phyloP scores from a whole-genome alignment of 1,140 invertebrate genomes.

The Bicyclus anynana region DNA sequence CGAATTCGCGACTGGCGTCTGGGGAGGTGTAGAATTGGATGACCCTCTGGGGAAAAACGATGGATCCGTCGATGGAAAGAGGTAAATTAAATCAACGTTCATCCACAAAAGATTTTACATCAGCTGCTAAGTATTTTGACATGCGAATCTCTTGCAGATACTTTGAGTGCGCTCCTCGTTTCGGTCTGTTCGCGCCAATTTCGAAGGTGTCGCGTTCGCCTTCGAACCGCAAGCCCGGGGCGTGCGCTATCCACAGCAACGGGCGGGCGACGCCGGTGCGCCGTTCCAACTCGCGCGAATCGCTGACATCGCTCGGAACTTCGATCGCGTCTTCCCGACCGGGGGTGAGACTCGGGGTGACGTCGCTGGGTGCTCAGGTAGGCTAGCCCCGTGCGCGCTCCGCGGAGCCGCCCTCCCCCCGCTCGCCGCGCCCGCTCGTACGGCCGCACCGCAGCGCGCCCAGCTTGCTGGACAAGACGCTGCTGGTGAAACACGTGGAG shows the following conservation, averaged over 20 bases:
- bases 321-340: conserved; percentile 80
- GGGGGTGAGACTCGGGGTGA: conserved; percentile 83
- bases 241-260: conserved; percentile 81
- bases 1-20: conserved; percentile 93
- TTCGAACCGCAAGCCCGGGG: conserved; percentile 82
- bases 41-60: conserved; percentile 97
- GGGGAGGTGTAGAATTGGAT: conserved; percentile 97
- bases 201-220: conserved; percentile 91
- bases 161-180: conserved; percentile 93
- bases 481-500: conserved; percentile 65
- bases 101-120: neutral
- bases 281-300: conserved; percentile 90
- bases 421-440: conserved; percentile 39
- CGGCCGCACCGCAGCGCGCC: conserved; percentile 55
- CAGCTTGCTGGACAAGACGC: conserved; percentile 60
- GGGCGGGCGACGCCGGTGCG: conserved; percentile 79
- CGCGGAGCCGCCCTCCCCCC: conserved; percentile 59
- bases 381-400: conserved; percentile 79
- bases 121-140: neutral
- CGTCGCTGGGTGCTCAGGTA: conserved; percentile 84
- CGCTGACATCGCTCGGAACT: conserved; percentile 86
- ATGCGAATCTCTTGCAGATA: conserved; percentile 83
- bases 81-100: conserved; percentile 67
- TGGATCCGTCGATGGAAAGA: conserved; percentile 92
- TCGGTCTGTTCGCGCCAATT: conserved; percentile 94